A percentile compares a stretch with the other conserved stretches of the same genome.
Conservation (phyloP, 1,140 invertebrate genomes). For the Drosophila kurseongensis region DNA sequence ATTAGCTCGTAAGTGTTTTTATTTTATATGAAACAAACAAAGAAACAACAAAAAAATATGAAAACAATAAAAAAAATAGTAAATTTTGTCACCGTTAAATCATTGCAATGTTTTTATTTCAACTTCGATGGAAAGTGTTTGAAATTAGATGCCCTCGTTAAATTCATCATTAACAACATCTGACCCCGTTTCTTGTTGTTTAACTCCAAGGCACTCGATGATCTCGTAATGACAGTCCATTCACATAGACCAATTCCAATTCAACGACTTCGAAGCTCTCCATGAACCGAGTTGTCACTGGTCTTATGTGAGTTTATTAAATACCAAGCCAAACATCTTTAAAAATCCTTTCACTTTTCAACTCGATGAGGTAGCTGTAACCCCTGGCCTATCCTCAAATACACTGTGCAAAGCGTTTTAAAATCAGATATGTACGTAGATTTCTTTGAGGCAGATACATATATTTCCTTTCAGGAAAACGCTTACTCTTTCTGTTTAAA, state of each 20-base stretch:
- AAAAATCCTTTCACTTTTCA: slow-evolving; percentile 76
- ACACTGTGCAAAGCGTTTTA: background rate
- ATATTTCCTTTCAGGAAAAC: too few relatives aligned
- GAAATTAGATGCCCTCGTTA: too few relatives aligned
- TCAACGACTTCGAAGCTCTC: slow-evolving; percentile 21
- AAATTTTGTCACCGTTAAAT: slow-evolving; percentile 85
- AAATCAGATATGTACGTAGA: background rate
- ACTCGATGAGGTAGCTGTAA: slow-evolving; percentile 36
- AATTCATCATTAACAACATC: background rate
- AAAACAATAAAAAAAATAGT: slow-evolving; percentile 85
- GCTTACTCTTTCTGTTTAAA: too few relatives aligned
- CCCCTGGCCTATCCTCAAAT: background rate
- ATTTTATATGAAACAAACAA: slow-evolving; percentile 85
- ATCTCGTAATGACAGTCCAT: slow-evolving; percentile 29
- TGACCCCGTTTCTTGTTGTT: slow-evolving; percentile 15
- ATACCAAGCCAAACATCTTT: slow-evolving; percentile 33
- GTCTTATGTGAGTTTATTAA: slow-evolving; percentile 22
- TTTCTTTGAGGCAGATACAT: too few relatives aligned
- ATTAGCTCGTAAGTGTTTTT: slow-evolving; percentile 84
- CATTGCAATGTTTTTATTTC: slow-evolving; percentile 19
- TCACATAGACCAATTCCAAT: slow-evolving; percentile 37
- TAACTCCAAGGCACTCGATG: slow-evolving; percentile 16
- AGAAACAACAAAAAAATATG: slow-evolving; percentile 84
- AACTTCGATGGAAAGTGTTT: background rate
- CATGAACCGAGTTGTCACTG: slow-evolving; percentile 38